These are phyloP conservation scores for Aselliscus stoliczkanus DNA, from an alignment of 2,797 vertebrate genomes.

Conservation along the genomic window DNA sequence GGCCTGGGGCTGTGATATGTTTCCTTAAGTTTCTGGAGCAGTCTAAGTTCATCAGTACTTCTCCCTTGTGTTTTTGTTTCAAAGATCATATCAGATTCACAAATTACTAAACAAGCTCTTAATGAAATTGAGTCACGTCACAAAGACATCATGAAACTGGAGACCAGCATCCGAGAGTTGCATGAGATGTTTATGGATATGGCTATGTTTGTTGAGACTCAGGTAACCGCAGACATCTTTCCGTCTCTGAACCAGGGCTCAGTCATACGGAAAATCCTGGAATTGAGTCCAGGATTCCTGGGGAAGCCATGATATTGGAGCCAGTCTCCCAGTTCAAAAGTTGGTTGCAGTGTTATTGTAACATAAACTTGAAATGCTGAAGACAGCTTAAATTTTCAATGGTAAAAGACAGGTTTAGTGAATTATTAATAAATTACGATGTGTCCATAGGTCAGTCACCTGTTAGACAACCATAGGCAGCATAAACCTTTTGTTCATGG, in stretches of 20 bases:
- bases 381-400: fast-evolving
- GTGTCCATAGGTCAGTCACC: background rate
- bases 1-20: fast-evolving
- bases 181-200: conserved; percentile 96
- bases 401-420: background rate
- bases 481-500: background rate
- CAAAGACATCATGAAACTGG: conserved; percentile 94
- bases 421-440: fast-evolving
- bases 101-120: conserved; percentile 93
- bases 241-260: fast-evolving
- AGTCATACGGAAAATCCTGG: fast-evolving
- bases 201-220: conserved; percentile 95
- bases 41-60: background rate
- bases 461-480: fast-evolving
- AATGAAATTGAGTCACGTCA: conserved; percentile 96
- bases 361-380: too few relatives aligned
- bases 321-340: background rate
- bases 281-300: fast-evolving
- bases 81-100: conserved; percentile 96
- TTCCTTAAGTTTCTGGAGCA: fast-evolving
- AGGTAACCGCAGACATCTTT: conserved; percentile 80
- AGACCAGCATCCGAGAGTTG: conserved; percentile 93
- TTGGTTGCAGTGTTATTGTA: fast-evolving
- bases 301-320: background rate
- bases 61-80: background rate